Evolutionary conservation across 2,888 invertebrate species (phyloP).

Genomic region (Polymixis flavicincta): DNA sequence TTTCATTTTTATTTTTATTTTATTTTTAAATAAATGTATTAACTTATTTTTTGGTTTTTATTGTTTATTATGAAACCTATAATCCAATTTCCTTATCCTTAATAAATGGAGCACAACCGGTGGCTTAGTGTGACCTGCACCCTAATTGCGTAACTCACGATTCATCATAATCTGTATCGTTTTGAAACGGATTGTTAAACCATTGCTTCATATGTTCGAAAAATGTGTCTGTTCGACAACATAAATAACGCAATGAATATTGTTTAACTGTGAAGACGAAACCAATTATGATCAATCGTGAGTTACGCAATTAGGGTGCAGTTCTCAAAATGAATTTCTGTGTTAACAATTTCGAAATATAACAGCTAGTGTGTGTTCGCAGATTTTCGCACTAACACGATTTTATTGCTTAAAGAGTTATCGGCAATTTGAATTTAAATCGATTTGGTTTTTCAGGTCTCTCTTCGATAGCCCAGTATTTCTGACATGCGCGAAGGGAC

Average conservation of each 20-base stretch:
- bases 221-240: too few relatives aligned
- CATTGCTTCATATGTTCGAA: too few relatives aligned
- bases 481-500: constrained; percentile 64
- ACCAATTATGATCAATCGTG: too few relatives aligned
- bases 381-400: constrained; percentile 54
- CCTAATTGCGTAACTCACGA: too few relatives aligned
- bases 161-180: too few relatives aligned
- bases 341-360: constrained; percentile 36
- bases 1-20: constrained; percentile 73
- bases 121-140: constrained; percentile 16
- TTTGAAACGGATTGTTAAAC: too few relatives aligned
- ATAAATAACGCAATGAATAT: too few relatives aligned
- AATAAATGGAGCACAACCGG: not conserved
- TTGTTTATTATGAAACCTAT: constrained; percentile 11
- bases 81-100: constrained; percentile 1
- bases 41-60: constrained; percentile 43
- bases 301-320: too few relatives aligned
- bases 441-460: constrained; percentile 74
- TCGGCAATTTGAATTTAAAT: constrained; percentile 46
- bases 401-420: constrained; percentile 9
- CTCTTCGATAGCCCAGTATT: constrained; percentile 62
- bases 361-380: constrained; percentile 48
- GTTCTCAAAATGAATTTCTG: constrained; percentile 14
- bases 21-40: constrained; percentile 72
- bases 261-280: too few relatives aligned